phyloP scores from a whole-genome alignment of 2,888 invertebrate genomes.

The Venustoraphidia nigricollis region DNA sequence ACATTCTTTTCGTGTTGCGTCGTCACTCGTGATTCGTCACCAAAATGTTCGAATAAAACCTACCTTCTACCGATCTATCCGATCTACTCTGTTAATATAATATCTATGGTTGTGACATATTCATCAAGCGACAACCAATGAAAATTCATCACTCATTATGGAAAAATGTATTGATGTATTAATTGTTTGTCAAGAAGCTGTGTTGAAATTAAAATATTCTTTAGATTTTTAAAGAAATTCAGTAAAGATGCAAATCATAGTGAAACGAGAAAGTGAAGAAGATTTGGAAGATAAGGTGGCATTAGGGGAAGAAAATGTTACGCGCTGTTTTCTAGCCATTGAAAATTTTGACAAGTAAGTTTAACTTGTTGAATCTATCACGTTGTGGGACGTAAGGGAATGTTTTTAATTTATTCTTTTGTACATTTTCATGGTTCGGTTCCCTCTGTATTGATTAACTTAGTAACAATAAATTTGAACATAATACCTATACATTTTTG shows the following conservation, averaged over 20 bases:
- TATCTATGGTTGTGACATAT: too few species aligned
- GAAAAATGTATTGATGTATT: too few species aligned
- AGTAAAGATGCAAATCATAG: background rate
- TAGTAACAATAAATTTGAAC: background rate
- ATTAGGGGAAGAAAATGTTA: background rate
- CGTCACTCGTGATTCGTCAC: too few species aligned
- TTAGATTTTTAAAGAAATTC: background rate
- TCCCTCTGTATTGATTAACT: too few species aligned
- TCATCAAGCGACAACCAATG: too few species aligned
- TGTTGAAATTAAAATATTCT: background rate
- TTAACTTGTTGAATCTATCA: background rate
- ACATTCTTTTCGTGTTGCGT: conserved; percentile 3
- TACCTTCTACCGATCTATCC: too few species aligned
- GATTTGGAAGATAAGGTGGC: conserved; percentile 2
- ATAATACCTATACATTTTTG: background rate
- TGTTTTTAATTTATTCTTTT: too few species aligned
- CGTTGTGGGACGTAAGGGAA: too few species aligned
- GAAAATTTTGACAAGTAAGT: conserved; percentile 3
- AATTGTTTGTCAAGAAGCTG: background rate
- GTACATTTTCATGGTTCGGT: too few species aligned
- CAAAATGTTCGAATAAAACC: too few species aligned
- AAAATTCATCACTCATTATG: too few species aligned
- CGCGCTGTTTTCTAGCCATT: background rate
- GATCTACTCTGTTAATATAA: too few species aligned
- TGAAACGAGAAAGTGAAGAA: background rate